A percentile compares a stretch with the other conserved stretches of the same genome.
Conservation (phyloP, 2,113 vertebrate species). For the Podarcis cretensis region DNA sequence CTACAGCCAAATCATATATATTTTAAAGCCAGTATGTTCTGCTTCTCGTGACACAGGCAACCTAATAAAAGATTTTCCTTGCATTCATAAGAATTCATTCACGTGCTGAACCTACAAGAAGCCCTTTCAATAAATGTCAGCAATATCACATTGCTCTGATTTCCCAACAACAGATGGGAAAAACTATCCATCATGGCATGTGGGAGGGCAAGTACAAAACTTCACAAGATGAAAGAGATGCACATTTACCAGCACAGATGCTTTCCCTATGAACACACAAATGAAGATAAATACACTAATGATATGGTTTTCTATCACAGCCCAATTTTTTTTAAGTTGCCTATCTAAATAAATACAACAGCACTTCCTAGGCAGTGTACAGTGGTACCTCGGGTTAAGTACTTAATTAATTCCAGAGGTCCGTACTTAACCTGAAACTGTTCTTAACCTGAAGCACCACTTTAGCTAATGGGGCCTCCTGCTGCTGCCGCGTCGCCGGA, state of each 20-base stretch:
- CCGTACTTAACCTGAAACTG: too few relatives aligned
- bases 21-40: rapidly evolving
- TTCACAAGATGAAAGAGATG: rapidly evolving
- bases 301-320: neutral
- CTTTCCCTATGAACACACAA: neutral
- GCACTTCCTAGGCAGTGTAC: neutral
- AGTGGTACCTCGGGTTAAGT: too few relatives aligned
- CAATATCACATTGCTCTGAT: neutral
- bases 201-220: neutral
- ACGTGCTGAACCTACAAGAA: neutral
- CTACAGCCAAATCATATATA: neutral
- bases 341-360: neutral
- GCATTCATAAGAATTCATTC: rapidly evolving
- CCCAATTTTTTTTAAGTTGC: neutral
- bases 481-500: too few relatives aligned
- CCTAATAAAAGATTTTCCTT: neutral
- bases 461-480: too few relatives aligned
- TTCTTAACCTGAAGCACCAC: too few relatives aligned
- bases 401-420: too few relatives aligned
- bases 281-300: neutral
- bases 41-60: rapidly evolving
- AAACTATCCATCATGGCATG: rapidly evolving
- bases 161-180: neutral
- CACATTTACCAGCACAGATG: neutral
- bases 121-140: neutral